A percentile compares a stretch with the other conserved stretches of the same genome.
These are phyloP conservation scores for Nesogale talazaci DNA, from an alignment of 2,113 vertebrate species.

Conservation along the genomic window DNA sequence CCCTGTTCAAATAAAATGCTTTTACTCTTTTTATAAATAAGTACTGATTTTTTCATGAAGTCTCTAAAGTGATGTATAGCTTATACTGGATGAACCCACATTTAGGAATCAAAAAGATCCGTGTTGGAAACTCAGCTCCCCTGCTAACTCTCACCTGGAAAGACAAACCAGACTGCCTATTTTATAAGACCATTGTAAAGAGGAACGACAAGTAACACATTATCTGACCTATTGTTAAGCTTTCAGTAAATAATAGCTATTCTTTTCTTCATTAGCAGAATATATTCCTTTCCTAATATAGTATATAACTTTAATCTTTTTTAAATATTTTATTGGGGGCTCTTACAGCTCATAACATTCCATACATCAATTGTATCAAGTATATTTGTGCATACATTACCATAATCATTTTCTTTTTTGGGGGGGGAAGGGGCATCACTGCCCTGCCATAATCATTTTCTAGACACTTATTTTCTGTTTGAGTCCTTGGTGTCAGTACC, in stretches of 20 bases:
- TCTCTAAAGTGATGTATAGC: background rate
- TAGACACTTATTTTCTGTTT: too few species aligned
- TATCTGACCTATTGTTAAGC: background rate
- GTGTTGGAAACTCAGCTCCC: background rate
- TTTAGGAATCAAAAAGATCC: background rate
- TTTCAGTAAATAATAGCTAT: background rate
- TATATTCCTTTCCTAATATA: background rate
- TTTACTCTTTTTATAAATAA: constrained; percentile 31
- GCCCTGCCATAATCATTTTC: too few species aligned
- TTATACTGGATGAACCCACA: background rate
- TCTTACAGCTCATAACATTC: too few species aligned
- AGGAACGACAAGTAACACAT: background rate
- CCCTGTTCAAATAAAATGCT: constrained; percentile 30
- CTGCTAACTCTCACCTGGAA: background rate
- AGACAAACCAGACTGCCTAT: background rate
- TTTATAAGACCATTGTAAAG: background rate
- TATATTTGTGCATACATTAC: too few species aligned
- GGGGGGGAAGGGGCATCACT: too few species aligned
- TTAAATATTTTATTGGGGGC: too few species aligned
- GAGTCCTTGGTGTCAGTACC: too few species aligned
- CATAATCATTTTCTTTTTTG: too few species aligned
- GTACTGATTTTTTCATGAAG: background rate
- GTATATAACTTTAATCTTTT: too few species aligned
- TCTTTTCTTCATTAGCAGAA: background rate
- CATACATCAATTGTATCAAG: too few species aligned